Base-by-base conservation (phyloP, 1,140 invertebrate species). In the Zophobas morio region DNA sequence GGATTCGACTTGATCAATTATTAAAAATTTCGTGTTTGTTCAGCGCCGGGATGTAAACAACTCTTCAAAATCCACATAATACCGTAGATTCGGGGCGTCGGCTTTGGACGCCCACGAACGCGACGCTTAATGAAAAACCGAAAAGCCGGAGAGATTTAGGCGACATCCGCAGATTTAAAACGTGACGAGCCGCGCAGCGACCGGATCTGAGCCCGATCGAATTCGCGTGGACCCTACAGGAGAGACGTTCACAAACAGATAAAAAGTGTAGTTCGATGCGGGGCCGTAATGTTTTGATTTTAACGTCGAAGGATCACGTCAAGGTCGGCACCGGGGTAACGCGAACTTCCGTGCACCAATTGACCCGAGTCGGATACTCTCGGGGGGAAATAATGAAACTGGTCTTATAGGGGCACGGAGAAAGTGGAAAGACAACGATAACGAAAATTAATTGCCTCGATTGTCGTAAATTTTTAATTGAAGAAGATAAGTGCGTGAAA, bases 1-100 rank as follows among this genome's bases (percentile, higher is more conserved):
- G 54, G 32, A 33, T 57, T 57, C 34, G 54, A 57, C 54, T 57
- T 35, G 20, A 57, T 57, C 54, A 57, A 60, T 36, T 60, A 60
- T 60, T 60, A 36, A 60, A 60, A 60, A 36, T n/a, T 60, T 35
- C 56, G 36, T 2, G 20, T 6, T 32, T 2, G 37, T 57, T 57
- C 1, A n/a, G 34, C 20, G 6, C 54, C 3, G 8, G 3, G 20
- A 54, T 39, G 56, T 60, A 60, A 60, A 60, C 56, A 60, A 60
- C 56, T 54, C 8, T 32, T 34, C 32, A 32, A 54, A 54, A 54
- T 54, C 53, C 53, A 54, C 53, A 54, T n/a, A 54, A 54, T 54
- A 20, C 20, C 20, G 20, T 20, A 20, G 20, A 20, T 20, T 20
- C 20, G 20, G 20, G 20, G 20, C 20, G 20, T 20, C 20, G 20